Conservation (phyloP, 2,113 vertebrate genomes). For the Myocastor coypus region DNA sequence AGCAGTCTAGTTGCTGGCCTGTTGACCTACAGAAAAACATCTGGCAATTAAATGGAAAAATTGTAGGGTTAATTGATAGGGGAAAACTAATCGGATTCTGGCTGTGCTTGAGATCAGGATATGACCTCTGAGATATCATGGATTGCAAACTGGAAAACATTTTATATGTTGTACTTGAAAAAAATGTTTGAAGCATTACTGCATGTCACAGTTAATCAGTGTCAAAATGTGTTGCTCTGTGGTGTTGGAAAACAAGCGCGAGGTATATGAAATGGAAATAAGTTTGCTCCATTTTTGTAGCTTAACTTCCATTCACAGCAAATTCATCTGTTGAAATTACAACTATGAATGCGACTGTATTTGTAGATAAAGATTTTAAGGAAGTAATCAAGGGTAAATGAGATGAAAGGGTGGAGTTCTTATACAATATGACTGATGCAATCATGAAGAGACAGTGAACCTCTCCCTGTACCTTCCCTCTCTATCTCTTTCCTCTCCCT, state of each 20-base stretch:
- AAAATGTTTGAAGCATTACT: conserved; percentile 74
- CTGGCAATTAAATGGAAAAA: conserved; percentile 80
- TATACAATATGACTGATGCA: neutral
- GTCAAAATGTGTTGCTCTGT: conserved; percentile 50
- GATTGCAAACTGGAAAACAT: conserved; percentile 73
- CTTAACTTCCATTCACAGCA: neutral
- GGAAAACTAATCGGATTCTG: conserved; percentile 79
- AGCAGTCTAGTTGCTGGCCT: conserved; percentile 55
- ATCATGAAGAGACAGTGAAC: neutral
- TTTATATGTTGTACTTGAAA: conserved; percentile 72
- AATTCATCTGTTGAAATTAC: neutral
- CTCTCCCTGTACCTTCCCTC: neutral
- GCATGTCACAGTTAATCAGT: conserved; percentile 75
- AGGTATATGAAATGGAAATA: conserved; percentile 49
- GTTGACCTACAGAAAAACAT: conserved; percentile 78
- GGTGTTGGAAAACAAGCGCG: conserved; percentile 52
- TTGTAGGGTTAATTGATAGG: conserved; percentile 79
- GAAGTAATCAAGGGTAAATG: neutral
- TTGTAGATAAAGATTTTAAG: neutral
- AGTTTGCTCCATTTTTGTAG: neutral
- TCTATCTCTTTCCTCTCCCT: neutral
- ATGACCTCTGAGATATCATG: conserved; percentile 69
- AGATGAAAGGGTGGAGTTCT: neutral
- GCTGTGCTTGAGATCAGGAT: conserved; percentile 71
- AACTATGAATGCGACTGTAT: neutral